Evolutionary conservation across 2,113 vertebrate species (phyloP).

Genomic region (Phylloscopus trochiloides): DNA sequence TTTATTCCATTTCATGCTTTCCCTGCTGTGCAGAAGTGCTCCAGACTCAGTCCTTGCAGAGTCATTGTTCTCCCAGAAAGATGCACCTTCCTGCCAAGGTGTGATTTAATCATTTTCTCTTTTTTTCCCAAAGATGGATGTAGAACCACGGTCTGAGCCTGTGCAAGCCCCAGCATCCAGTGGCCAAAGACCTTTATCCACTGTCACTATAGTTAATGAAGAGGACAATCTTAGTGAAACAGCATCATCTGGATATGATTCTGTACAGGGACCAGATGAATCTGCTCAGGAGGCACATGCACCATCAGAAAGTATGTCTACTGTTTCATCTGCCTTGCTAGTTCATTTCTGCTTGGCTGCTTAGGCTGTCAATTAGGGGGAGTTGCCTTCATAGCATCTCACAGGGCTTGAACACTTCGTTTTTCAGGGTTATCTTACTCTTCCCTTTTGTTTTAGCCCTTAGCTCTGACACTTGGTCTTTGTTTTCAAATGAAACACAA

Average conservation of each 20-base stretch:
- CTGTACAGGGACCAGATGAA: conserved; percentile 79
- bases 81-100: not conserved
- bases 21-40: not conserved
- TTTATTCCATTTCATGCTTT: not conserved
- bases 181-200: not conserved
- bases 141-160: conserved; percentile 61
- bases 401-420: not conserved
- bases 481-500: not conserved
- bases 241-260: conserved; percentile 83
- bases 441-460: not conserved
- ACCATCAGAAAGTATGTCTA: conserved; percentile 65
- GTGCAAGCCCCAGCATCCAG: conserved; percentile 64
- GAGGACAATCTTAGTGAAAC: conserved; percentile 80
- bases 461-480: not conserved
- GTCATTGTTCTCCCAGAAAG: not conserved
- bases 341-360: not conserved
- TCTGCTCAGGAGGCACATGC: conserved; percentile 60
- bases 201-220: conserved; percentile 44
- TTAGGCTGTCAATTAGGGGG: not conserved
- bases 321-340: not conserved
- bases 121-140: conserved; percentile 53
- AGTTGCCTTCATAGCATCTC: not conserved
- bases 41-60: not conserved
- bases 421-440: not conserved
- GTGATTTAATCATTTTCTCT: not conserved